Evolutionary conservation across 2,113 vertebrate species (phyloP), one percentile per base, ranked within the genome.

Genomic region (Axis porcinus): DNA sequence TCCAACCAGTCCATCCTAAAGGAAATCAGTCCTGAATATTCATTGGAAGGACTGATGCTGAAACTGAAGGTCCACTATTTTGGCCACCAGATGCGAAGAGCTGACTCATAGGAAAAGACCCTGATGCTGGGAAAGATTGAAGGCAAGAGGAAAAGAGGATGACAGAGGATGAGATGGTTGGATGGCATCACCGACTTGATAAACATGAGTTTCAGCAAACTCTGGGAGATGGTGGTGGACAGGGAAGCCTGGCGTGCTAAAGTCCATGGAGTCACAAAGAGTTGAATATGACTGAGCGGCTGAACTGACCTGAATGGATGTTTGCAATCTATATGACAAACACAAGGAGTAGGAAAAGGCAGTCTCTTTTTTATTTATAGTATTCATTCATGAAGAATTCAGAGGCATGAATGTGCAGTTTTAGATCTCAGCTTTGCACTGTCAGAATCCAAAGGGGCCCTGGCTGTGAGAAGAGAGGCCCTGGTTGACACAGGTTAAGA

Each of bases 321-420:
- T 45, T 76, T 64, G 43, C 10, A 50, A 15, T 15, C 16, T 23
- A 1, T 14, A 6, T 40, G 28, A 14, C 33, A 52, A 33, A 30
- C 43, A 52, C 55, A n/a, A 47, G 2, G 10, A 6, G 30, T 15
- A 5, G 4, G 88, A 28, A 27, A 78, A 81, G 16, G 0, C 6
- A 2, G 1, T n/a, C 28, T 84, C 2, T 58, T 16, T 16, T n/a
- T 12, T 14, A 14, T 3, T 8, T 14, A 14, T 28, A 12, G 0
- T 10, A 27, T 85, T 6, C 0, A 43, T 7, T 67, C 11, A 23
- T 30, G 7, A 54, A 54, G 19, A 62, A 62, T 40, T 92, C 30
- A 47, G 28, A 76, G 15, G 10, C 74, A 40, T 43, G 45, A 47
- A 33, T 5, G 6, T 14, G 30, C 30, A 5, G 52, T 23, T 79